Conservation (phyloP, 1,140 invertebrate species). For the Scaptomyza montana region DNA sequence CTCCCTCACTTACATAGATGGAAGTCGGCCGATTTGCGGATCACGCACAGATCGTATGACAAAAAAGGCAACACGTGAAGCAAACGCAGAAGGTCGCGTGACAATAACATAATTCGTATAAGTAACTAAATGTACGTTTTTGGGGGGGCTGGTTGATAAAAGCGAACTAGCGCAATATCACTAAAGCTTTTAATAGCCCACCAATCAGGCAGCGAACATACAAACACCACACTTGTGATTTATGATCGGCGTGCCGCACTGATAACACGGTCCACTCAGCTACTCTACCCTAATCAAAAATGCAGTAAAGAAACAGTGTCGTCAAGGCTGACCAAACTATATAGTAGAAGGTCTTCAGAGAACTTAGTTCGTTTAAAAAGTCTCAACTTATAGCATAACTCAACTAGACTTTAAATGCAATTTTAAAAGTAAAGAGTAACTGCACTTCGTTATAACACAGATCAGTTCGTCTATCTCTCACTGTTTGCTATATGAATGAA, state of each 20-base stretch:
- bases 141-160: constrained; percentile 57
- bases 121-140: constrained; percentile 1
- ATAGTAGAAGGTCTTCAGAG: neutral
- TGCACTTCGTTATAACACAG: constrained; percentile 33
- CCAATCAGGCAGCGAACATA: constrained; percentile 52
- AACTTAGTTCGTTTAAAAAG: neutral
- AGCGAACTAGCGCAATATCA: constrained; percentile 71
- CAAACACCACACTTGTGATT: constrained; percentile 37
- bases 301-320: constrained; percentile 3
- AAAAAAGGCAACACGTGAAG: constrained; percentile 55
- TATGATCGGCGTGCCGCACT: constrained; percentile 64
- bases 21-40: constrained; percentile 67
- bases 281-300: constrained; percentile 13
- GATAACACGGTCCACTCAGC: constrained; percentile 51
- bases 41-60: constrained; percentile 64
- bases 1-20: too few relatives aligned
- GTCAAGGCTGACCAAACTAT: constrained; percentile 14
- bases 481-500: constrained; percentile 43
- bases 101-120: constrained; percentile 61
- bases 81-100: constrained; percentile 66
- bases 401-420: neutral
- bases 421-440: constrained; percentile 41
- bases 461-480: constrained; percentile 22
- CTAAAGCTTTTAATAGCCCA: constrained; percentile 67
- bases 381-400: neutral